Evolutionary conservation across 2,113 vertebrate species (phyloP).

Genomic region (Loxodonta africana): DNA sequence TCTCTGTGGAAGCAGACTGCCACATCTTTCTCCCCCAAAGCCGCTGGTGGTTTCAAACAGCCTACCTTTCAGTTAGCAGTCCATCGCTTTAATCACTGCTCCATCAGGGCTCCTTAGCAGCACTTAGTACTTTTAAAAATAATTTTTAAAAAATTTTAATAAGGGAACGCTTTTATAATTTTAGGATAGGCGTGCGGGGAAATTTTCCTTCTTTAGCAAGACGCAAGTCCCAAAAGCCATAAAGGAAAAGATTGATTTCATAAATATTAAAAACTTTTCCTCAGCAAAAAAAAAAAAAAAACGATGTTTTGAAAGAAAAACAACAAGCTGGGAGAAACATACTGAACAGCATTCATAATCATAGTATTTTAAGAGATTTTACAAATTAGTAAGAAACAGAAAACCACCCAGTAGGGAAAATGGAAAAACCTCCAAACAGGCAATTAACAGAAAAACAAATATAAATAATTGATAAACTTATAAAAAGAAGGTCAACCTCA

Average conservation of each 20-base stretch:
- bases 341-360: slow-evolving; percentile 29
- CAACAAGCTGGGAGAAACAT: background rate
- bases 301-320: background rate
- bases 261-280: slow-evolving; percentile 40
- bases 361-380: slow-evolving; percentile 45
- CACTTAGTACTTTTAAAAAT: slow-evolving; percentile 28
- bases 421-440: background rate
- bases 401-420: background rate
- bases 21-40: too few species aligned
- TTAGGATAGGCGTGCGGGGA: background rate
- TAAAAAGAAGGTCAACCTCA: slow-evolving; percentile 27
- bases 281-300: background rate
- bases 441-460: slow-evolving; percentile 12
- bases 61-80: too few species aligned
- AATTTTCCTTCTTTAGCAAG: slow-evolving; percentile 21
- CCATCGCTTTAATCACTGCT: too few species aligned
- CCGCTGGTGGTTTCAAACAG: too few species aligned
- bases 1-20: too few species aligned
- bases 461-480: background rate
- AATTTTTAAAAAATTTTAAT: background rate
- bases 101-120: background rate
- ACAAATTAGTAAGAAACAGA: slow-evolving; percentile 16
- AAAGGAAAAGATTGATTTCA: slow-evolving; percentile 21
- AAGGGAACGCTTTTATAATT: background rate
- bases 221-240: background rate